phyloP scores from a whole-genome alignment of 2,797 vertebrate species.

The Hypotaenidia okinawae region DNA sequence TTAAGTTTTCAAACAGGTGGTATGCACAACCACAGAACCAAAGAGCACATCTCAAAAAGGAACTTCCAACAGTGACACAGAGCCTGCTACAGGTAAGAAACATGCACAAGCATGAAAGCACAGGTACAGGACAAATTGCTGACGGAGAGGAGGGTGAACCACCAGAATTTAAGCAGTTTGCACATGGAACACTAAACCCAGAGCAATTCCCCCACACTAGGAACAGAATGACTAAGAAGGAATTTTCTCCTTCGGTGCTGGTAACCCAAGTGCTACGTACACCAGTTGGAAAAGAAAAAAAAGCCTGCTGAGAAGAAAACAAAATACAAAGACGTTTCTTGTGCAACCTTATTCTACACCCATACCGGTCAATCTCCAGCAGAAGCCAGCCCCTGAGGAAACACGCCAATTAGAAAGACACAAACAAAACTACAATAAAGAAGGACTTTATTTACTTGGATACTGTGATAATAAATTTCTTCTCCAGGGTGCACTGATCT shows the following conservation, averaged over 20 bases:
- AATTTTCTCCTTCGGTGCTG: background rate
- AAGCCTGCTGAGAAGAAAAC: background rate
- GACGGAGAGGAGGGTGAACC: background rate
- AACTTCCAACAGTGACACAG: background rate
- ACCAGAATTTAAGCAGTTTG: background rate
- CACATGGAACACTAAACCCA: background rate
- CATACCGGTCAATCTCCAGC: slow-evolving; percentile 6
- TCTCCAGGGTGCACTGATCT: slow-evolving; percentile 54
- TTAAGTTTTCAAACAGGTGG: background rate
- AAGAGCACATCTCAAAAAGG: background rate
- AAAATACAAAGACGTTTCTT: background rate
- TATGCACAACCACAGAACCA: background rate
- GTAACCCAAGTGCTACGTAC: background rate
- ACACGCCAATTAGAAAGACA: slow-evolving; percentile 42
- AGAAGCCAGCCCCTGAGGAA: slow-evolving; percentile 26
- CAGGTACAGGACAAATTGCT: background rate
- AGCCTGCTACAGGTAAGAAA: background rate
- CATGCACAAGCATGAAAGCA: fast-evolving
- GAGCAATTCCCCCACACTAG: background rate
- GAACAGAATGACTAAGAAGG: background rate
- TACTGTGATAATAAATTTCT: slow-evolving; percentile 62
- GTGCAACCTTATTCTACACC: background rate
- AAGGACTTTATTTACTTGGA: slow-evolving; percentile 53
- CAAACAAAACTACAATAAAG: slow-evolving; percentile 45
- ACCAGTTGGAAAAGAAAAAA: background rate